phyloP scores from a whole-genome alignment of 1,140 invertebrate genomes.

The Penaeus chinensis region DNA sequence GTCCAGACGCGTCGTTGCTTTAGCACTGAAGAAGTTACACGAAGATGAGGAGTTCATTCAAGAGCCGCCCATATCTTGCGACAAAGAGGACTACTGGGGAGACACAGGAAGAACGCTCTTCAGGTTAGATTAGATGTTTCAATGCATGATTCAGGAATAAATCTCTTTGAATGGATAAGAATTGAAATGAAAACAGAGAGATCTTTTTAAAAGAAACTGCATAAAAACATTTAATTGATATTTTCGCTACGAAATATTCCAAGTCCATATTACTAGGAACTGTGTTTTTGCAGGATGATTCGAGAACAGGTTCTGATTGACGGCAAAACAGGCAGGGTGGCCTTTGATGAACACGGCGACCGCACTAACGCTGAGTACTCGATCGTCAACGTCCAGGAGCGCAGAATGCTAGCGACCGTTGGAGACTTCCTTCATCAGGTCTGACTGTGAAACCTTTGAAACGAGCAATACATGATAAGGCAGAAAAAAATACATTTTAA shows the following conservation, averaged over 20 bases:
- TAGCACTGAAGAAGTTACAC: constrained; percentile 88
- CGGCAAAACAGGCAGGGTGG: constrained; percentile 87
- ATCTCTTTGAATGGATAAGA: no score
- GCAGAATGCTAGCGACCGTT: constrained; percentile 5
- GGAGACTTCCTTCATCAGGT: constrained; percentile 31
- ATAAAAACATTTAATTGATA: not conserved
- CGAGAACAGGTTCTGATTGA: constrained; percentile 73
- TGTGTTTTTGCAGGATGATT: constrained; percentile 68
- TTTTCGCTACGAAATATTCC: no score
- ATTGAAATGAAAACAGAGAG: no score
- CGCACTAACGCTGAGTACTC: constrained; percentile 92
- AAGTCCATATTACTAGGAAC: no score
- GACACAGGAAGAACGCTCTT: constrained; percentile 87
- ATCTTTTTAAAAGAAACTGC: no score
- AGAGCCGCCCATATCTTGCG: constrained; percentile 88
- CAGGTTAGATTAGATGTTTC: constrained; percentile 67
- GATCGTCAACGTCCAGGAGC: constrained; percentile 83
- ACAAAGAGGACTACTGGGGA: constrained; percentile 88
- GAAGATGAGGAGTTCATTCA: constrained; percentile 79
- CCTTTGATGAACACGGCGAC: constrained; percentile 94
- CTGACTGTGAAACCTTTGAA: no score
- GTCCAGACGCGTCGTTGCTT: constrained; percentile 83
- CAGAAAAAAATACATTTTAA: no score
- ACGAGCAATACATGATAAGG: no score
- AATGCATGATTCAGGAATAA: no score